phyloP scores from a whole-genome alignment of 2,113 vertebrate species.

The Spea multiplicata region DNA sequence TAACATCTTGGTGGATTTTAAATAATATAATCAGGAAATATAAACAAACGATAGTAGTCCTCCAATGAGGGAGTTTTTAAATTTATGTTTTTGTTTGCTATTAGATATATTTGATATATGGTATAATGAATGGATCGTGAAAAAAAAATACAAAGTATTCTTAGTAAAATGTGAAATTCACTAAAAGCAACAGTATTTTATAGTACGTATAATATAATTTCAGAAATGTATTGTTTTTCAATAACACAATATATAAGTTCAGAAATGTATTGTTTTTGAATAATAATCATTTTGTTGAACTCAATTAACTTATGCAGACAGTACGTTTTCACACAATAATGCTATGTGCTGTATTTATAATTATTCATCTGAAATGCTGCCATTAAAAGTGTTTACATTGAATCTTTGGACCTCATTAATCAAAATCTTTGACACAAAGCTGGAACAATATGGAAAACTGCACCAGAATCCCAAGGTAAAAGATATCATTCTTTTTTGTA shows the following conservation, averaged over 20 bases:
- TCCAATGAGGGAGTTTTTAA: no score
- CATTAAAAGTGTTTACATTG: conserved; percentile 36
- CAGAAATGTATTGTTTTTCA: no score
- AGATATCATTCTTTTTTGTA: conserved; percentile 33
- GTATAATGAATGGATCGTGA: no score
- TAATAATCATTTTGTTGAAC: conserved; percentile 1
- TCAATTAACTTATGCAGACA: conserved; percentile 17
- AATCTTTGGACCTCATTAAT: conserved; percentile 37
- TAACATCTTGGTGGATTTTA: neutral
- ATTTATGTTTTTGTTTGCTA: no score
- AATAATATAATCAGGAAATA: neutral
- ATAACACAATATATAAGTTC: no score
- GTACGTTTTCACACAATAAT: conserved; percentile 20
- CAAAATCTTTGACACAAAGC: conserved; percentile 30
- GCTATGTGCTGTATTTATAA: conserved; percentile 15
- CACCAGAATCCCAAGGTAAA: conserved; percentile 28
- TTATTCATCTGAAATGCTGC: conserved; percentile 37
- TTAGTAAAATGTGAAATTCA: no score
- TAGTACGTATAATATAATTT: no score
- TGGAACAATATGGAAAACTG: conserved; percentile 21
- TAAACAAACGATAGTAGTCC: no score
- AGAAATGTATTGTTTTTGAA: no score
- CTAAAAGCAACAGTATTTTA: no score
- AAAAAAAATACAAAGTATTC: no score
- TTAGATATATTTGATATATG: no score